These are phyloP conservation scores for Manis pentadactyla DNA, from an alignment of 2,797 vertebrate genomes.

Conservation along the genomic window DNA sequence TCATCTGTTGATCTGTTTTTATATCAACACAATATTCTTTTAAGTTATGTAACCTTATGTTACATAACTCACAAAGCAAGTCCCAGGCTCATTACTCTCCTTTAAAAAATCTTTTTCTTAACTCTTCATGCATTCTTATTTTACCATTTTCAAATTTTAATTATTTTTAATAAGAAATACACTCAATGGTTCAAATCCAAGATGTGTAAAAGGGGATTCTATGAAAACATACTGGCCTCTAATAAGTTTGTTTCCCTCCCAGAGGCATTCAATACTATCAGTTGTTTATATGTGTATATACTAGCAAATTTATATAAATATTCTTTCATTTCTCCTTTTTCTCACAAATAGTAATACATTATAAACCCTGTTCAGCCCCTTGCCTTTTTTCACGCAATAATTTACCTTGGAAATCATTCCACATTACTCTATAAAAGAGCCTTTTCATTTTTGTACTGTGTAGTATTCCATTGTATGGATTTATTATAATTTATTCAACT, in stretches of 20 bases:
- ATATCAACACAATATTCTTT: slow-evolving; percentile 8
- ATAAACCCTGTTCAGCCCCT: not conserved
- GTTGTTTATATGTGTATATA: not conserved
- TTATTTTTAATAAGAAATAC: not conserved
- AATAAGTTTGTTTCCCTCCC: not conserved
- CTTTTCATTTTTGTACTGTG: not conserved
- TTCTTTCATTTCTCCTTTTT: not conserved
- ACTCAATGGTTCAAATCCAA: slow-evolving; percentile 1
- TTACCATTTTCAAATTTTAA: slow-evolving; percentile 36
- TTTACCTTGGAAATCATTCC: not conserved
- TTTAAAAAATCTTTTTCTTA: not conserved
- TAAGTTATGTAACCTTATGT: not conserved
- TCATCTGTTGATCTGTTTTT: slow-evolving; percentile 23
- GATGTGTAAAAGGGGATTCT: not conserved
- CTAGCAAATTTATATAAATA: not conserved
- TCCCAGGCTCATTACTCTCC: not conserved
- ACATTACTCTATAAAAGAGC: not conserved
- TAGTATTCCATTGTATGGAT: not conserved
- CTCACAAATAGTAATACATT: not conserved
- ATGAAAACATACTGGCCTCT: not conserved
- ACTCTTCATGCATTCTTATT: not conserved
- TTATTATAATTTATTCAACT: not conserved
- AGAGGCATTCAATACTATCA: not conserved
- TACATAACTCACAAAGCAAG: not conserved
- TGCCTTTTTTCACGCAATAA: not conserved